These are phyloP conservation scores for Thermophis baileyi DNA, from an alignment of 2,113 vertebrate species.

Conservation along the genomic window DNA sequence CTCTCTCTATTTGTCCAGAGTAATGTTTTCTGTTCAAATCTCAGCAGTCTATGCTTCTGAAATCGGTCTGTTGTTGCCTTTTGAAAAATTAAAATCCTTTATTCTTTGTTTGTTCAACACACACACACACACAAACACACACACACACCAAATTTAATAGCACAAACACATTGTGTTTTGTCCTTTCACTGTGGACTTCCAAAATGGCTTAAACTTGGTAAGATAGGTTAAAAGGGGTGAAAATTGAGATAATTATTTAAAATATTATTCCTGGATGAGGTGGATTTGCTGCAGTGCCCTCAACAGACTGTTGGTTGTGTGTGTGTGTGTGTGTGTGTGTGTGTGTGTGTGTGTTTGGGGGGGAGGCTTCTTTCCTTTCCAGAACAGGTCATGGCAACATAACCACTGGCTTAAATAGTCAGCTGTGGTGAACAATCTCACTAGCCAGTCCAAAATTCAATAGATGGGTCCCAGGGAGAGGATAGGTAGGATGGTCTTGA, in stretches of 20 bases:
- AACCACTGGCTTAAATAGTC: background rate
- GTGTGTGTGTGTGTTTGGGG: background rate
- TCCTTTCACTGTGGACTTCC: background rate
- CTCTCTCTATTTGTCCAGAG: background rate
- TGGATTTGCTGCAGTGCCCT: background rate
- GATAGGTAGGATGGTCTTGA: background rate
- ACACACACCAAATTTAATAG: background rate
- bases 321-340: background rate
- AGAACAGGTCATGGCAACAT: background rate
- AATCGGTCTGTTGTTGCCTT: background rate
- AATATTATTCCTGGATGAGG: background rate
- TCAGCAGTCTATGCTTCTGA: background rate
- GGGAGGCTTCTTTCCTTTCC: background rate
- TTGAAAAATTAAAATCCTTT: background rate
- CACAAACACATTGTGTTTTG: background rate
- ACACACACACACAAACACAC: background rate
- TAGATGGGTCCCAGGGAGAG: background rate
- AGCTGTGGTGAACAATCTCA: background rate
- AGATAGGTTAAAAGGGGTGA: background rate
- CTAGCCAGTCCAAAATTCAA: background rate
- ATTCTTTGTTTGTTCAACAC: background rate
- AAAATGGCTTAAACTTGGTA: background rate
- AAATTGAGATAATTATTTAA: background rate
- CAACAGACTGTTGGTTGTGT: background rate
- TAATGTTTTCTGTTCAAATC: background rate